Evolutionary conservation across 2,113 vertebrate species (phyloP).

Genomic region (Guaruba guarouba): DNA sequence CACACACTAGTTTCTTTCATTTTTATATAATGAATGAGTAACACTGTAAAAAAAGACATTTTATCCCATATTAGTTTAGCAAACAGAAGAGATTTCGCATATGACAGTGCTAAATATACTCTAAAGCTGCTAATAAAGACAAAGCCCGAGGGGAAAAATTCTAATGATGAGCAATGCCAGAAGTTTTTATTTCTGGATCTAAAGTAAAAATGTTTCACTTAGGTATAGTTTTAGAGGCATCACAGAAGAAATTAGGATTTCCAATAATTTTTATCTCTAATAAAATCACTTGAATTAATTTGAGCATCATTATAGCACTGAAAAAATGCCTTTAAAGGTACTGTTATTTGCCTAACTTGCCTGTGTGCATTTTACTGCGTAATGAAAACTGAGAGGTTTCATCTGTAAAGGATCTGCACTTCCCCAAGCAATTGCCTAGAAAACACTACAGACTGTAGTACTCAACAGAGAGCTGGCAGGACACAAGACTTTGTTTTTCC

Average conservation of each 20-base stretch:
- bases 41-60: slow-evolving; percentile 79
- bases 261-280: slow-evolving; percentile 72
- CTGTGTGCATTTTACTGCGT: slow-evolving; percentile 26
- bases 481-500: not conserved
- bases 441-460: not conserved
- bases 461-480: not conserved
- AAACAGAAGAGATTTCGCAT: slow-evolving; percentile 77
- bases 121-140: slow-evolving; percentile 81
- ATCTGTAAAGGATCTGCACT: not conserved
- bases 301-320: slow-evolving; percentile 29
- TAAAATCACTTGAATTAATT: slow-evolving; percentile 76
- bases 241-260: slow-evolving; percentile 69
- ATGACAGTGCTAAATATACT: slow-evolving; percentile 82
- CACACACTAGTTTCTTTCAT: slow-evolving; percentile 73
- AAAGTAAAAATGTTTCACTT: slow-evolving; percentile 74
- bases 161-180: slow-evolving; percentile 77
- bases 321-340: slow-evolving; percentile 33
- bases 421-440: not conserved
- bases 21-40: slow-evolving; percentile 79
- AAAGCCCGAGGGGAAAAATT: slow-evolving; percentile 73
- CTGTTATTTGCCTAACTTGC: not conserved
- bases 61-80: slow-evolving; percentile 79
- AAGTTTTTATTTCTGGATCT: slow-evolving; percentile 78
- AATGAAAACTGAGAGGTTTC: slow-evolving; percentile 39
- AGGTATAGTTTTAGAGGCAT: slow-evolving; percentile 76